These are phyloP conservation scores for Trogon melanurus DNA, from an alignment of 2,113 vertebrate genomes.

Conservation along the genomic window DNA sequence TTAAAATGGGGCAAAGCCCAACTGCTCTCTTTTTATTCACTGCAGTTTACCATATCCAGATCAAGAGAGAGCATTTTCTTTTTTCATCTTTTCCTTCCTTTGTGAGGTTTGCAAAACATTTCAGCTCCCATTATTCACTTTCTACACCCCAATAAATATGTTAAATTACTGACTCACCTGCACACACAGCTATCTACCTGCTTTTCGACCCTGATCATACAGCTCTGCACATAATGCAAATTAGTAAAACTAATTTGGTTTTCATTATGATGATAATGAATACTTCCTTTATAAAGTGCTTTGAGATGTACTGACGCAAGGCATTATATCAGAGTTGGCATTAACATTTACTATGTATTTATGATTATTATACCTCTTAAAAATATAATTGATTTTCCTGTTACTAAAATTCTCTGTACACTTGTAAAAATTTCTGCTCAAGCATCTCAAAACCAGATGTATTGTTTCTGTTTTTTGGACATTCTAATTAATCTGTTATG, in stretches of 20 bases:
- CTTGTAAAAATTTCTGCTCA: constrained; percentile 17
- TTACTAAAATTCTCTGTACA: constrained; percentile 33
- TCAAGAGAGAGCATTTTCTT: background rate
- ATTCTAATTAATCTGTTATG: constrained; percentile 62
- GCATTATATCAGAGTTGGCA: constrained; percentile 8
- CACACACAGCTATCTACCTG: background rate
- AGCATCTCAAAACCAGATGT: constrained; percentile 19
- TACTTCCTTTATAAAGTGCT: constrained; percentile 19
- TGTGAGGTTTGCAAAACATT: background rate
- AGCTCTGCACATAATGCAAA: background rate
- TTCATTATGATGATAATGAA: constrained; percentile 36
- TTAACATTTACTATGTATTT: constrained; percentile 41
- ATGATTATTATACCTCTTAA: constrained; percentile 35
- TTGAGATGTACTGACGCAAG: constrained; percentile 10
- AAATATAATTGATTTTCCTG: constrained; percentile 40
- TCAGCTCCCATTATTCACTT: background rate
- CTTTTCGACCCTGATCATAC: background rate
- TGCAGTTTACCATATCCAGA: background rate
- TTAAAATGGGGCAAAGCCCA: constrained; percentile 24
- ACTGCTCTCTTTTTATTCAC: background rate
- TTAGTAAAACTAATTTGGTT: constrained; percentile 20
- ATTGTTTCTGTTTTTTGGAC: constrained; percentile 29
- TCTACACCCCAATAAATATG: background rate
- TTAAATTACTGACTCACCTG: background rate
- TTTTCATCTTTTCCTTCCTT: background rate